These are phyloP conservation scores for Drosophila macrothrix DNA, from an alignment of 2,888 invertebrate species.

Conservation along the genomic window DNA sequence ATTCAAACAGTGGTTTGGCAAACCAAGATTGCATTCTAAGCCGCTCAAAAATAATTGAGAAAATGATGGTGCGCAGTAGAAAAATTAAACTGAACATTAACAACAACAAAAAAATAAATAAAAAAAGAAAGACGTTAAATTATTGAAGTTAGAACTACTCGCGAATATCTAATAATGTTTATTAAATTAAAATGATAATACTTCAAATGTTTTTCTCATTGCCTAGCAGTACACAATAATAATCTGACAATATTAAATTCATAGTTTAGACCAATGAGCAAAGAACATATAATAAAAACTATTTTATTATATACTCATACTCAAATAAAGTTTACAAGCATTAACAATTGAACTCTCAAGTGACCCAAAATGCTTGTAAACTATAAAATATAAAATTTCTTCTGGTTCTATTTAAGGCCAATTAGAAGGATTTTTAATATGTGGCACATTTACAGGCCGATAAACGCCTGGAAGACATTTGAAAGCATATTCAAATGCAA, in stretches of 20 bases:
- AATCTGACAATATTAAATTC: background rate
- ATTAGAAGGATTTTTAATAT: background rate
- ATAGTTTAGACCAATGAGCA: background rate
- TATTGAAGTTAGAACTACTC: background rate
- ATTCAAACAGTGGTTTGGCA: conserved; percentile 45
- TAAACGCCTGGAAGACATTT: background rate
- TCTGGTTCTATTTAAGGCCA: too few relatives aligned
- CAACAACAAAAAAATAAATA: background rate
- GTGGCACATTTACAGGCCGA: background rate
- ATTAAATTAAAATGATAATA: background rate
- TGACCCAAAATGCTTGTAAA: too few relatives aligned
- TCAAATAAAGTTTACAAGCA: background rate
- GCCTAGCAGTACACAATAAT: background rate
- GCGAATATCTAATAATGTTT: background rate
- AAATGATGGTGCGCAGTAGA: conserved; percentile 34
- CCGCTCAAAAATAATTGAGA: conserved; percentile 33
- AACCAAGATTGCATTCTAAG: conserved; percentile 47
- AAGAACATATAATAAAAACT: background rate
- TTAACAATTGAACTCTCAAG: too few relatives aligned
- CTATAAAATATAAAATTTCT: too few relatives aligned
- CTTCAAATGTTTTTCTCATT: background rate
- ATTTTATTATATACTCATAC: background rate
- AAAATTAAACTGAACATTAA: background rate
- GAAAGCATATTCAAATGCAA: background rate
- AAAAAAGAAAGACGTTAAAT: background rate